Evolutionary conservation across 2,113 vertebrate genomes (phyloP).

Genomic region (Cinclus mexicanus): DNA sequence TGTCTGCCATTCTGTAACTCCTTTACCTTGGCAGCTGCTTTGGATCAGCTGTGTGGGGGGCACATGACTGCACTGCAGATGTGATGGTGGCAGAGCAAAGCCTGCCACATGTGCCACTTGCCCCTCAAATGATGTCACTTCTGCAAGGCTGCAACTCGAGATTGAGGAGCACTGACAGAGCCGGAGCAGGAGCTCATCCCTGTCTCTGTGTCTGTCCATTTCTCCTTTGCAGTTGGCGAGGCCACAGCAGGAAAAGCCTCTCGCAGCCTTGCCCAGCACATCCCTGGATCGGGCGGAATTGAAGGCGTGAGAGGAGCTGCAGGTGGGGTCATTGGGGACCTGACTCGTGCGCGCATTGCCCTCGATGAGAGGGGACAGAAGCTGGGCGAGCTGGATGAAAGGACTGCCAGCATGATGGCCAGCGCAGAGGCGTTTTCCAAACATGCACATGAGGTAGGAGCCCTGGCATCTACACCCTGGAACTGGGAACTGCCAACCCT

Average conservation of each 20-base stretch:
- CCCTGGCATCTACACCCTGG: not conserved
- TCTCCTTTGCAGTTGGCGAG: constrained; percentile 84
- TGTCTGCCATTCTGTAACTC: not conserved
- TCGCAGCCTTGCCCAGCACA: constrained; percentile 93
- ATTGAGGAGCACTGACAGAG: not conserved
- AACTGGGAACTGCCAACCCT: not conserved
- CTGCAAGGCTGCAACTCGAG: rapidly evolving
- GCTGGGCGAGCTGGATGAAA: constrained; percentile 94
- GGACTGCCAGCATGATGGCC: constrained; percentile 93
- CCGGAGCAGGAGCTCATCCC: not conserved
- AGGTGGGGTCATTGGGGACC: constrained; percentile 86
- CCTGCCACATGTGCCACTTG: rapidly evolving
- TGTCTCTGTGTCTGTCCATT: not conserved
- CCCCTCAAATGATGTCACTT: rapidly evolving
- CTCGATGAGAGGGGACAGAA: constrained; percentile 95
- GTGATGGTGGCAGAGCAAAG: not conserved
- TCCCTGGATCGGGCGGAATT: constrained; percentile 87
- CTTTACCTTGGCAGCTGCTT: not conserved
- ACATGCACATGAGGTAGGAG: constrained; percentile 92
- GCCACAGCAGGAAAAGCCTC: constrained; percentile 93
- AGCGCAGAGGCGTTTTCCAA: constrained; percentile 94
- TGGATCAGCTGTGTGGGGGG: not conserved
- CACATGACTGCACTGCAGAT: rapidly evolving
- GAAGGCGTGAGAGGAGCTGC: constrained; percentile 91
- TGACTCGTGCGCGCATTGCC: constrained; percentile 90